Base-by-base conservation (phyloP, 2,888 invertebrate genomes). In the Emesis russula region DNA sequence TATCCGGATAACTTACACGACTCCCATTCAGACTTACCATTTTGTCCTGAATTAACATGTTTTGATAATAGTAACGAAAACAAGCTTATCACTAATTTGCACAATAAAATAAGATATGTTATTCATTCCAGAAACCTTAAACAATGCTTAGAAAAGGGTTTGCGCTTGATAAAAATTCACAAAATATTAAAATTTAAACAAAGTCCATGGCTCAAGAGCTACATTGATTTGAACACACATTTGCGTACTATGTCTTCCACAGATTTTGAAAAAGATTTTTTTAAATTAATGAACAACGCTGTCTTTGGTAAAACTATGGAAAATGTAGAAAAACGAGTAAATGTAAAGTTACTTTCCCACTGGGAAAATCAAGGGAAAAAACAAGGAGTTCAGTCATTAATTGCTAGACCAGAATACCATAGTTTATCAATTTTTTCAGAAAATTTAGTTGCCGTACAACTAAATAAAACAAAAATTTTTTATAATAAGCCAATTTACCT, bases 231-330 rank as follows among this genome's bases (percentile, higher is more conserved):
- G 33, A 76, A 76, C 15, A 76, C 58, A 5, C 25, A 31, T 25
- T 33, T 76, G 9, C 44, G 75, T 36, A 75, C 58, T 15, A 25
- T 15, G 31, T 48, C 53, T 53, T 53, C 48, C 25, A 33, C 75
- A 33, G 53, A 75, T 15, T 75, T 75, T 75, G 75, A 41, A 75
- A 66, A 66, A 63, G 25, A 66, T 66, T 66, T 66, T 66, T 66
- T 25, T 25, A 66, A 25, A 66, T 66, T 63, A 18, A 63, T 92
- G 95, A 97, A 89, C 97, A 97, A 95, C 95, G 96, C 89, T 96
- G 90, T 96, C 0, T 97, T 96, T 89, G 96, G 97, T 0, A 97
- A 97, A 87, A 96, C 95, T 0, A 95, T 96, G 93, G 96, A 96
- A 89, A 96, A 96, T 85, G 93, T 96, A 11, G 92, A 95, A 84